Evolutionary conservation across 2,797 vertebrate species (phyloP).

Genomic region (Artibeus lituratus): DNA sequence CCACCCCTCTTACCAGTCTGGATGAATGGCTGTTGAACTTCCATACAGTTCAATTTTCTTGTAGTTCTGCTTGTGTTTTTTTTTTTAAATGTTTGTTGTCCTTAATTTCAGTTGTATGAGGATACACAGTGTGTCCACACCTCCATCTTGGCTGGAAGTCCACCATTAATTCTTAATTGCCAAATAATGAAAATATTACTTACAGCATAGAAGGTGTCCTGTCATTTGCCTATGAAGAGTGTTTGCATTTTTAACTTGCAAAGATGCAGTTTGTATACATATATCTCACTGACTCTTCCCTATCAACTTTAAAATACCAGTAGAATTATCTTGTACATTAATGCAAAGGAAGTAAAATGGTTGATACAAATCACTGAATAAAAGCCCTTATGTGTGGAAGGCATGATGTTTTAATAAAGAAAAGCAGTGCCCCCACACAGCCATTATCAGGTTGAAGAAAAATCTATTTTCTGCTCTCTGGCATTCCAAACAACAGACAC

Average conservation of each 20-base stretch:
- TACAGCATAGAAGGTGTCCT: slow-evolving; percentile 16
- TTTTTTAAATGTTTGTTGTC: too few relatives aligned
- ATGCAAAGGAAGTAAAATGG: slow-evolving; percentile 44
- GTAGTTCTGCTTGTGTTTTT: too few relatives aligned
- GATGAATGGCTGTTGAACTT: too few relatives aligned
- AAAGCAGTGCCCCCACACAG: background rate
- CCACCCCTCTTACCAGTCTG: too few relatives aligned
- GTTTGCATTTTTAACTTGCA: slow-evolving; percentile 17
- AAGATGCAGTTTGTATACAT: background rate
- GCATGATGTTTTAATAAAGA: background rate
- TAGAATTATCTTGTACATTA: slow-evolving; percentile 24
- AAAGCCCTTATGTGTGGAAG: slow-evolving; percentile 40
- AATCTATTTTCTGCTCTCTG: background rate
- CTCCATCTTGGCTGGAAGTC: too few relatives aligned
- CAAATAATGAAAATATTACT: background rate
- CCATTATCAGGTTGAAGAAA: slow-evolving; percentile 57
- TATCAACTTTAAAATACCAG: slow-evolving; percentile 41
- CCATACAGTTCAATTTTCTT: too few relatives aligned
- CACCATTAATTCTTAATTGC: too few relatives aligned
- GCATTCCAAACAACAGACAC: slow-evolving; percentile 22
- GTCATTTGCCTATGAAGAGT: background rate
- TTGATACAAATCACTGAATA: slow-evolving; percentile 42
- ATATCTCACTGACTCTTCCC: background rate
- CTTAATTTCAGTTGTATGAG: too few relatives aligned
- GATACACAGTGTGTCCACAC: too few relatives aligned